Conservation (phyloP, 2,113 vertebrate genomes). For the Protobothrops mucrosquamatus region DNA sequence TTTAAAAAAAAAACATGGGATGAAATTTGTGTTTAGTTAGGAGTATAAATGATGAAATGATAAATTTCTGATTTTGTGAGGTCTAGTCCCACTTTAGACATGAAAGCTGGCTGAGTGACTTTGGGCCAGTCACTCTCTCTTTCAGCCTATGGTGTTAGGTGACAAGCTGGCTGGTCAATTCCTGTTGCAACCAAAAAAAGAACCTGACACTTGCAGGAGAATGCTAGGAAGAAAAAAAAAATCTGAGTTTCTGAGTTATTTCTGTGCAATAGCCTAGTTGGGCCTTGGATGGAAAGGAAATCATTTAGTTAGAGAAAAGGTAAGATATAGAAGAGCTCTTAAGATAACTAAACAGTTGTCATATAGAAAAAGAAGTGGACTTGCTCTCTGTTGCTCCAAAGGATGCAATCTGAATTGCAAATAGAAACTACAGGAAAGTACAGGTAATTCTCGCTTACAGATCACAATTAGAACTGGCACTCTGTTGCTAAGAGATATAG, state of each 20-base stretch:
- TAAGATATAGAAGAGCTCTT: too few relatives aligned
- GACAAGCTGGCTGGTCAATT: too few relatives aligned
- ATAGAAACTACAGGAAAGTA: not conserved
- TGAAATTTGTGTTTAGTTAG: not conserved
- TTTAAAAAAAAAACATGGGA: not conserved
- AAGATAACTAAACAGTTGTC: not conserved
- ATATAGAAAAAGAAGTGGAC: not conserved
- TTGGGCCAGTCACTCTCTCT: too few relatives aligned
- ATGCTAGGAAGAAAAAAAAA: too few relatives aligned
- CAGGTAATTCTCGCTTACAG: not conserved
- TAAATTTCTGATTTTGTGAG: not conserved
- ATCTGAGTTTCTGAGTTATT: not conserved
- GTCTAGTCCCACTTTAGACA: too few relatives aligned
- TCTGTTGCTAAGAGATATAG: not conserved
- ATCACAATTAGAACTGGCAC: not conserved
- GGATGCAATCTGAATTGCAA: not conserved
- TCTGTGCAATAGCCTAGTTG: not conserved
- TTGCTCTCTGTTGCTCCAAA: not conserved
- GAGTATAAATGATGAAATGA: not conserved
- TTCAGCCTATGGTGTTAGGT: too few relatives aligned
- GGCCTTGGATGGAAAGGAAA: not conserved
- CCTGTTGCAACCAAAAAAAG: too few relatives aligned
- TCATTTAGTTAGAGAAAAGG: not conserved
- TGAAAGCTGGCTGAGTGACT: too few relatives aligned
- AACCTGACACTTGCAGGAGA: too few relatives aligned